A percentile compares a stretch with the other conserved stretches of the same genome.
phyloP scores from a whole-genome alignment of 2,888 invertebrate genomes.

The Melanophora roralis region DNA sequence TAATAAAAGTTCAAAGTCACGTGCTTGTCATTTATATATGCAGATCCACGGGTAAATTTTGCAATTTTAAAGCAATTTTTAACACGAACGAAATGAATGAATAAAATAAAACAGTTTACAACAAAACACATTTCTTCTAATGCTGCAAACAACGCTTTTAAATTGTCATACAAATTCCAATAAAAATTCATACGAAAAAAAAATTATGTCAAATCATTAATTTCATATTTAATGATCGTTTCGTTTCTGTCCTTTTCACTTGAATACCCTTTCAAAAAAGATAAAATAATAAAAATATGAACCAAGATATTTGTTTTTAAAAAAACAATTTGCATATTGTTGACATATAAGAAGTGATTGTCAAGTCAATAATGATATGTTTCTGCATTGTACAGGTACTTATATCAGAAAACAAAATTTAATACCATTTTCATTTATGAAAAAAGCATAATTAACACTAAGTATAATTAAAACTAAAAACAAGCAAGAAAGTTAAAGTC shows the following conservation, averaged over 20 bases:
- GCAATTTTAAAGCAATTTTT: conserved; percentile 48
- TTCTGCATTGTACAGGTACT: too few species aligned
- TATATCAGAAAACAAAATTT: too few species aligned
- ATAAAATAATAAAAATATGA: neutral
- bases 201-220: neutral
- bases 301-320: too few species aligned
- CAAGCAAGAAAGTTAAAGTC: too few species aligned
- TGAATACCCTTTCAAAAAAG: neutral
- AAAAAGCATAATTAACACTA: too few species aligned
- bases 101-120: conserved; percentile 6
- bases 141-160: neutral
- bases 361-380: conserved; percentile 2
- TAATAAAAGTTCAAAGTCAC: conserved; percentile 68
- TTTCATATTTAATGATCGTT: neutral
- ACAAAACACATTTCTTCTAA: neutral
- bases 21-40: conserved; percentile 70
- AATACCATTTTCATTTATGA: too few species aligned
- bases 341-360: neutral
- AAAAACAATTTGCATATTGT: neutral
- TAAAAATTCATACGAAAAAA: neutral
- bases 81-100: neutral
- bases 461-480: too few species aligned
- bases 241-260: neutral
- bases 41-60: conserved; percentile 65
- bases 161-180: neutral